Conservation (phyloP, 2,113 vertebrate species). For the Dasyprocta punctata region DNA sequence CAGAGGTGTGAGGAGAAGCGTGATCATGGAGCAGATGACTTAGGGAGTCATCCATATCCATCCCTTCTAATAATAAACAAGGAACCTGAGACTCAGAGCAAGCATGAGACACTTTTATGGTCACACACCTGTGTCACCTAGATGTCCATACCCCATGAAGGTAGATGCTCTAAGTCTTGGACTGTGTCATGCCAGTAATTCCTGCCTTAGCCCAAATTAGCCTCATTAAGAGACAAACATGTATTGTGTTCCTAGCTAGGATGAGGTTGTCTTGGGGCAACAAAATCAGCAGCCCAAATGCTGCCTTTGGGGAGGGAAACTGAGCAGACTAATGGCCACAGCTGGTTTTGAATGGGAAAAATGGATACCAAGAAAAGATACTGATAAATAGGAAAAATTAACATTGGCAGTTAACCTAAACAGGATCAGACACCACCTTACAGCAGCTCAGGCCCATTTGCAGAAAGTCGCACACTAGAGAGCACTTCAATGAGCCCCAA, state of each 20-base stretch:
- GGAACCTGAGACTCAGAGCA: not conserved
- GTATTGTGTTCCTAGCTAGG: not conserved
- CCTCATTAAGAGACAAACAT: not conserved
- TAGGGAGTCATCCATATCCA: not conserved
- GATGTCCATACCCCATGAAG: not conserved
- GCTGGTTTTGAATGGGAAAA: not conserved
- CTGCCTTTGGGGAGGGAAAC: not conserved
- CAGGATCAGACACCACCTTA: not conserved
- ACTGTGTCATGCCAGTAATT: not conserved
- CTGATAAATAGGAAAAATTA: not conserved
- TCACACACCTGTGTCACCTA: fast-evolving
- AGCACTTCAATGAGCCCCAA: not conserved
- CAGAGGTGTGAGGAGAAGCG: not conserved
- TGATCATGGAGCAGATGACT: not conserved
- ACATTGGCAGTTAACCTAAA: fast-evolving
- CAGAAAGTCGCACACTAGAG: not conserved
- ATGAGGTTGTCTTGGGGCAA: not conserved
- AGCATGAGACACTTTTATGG: not conserved
- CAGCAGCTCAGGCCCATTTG: not conserved
- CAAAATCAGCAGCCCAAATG: not conserved
- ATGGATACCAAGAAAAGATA: not conserved
- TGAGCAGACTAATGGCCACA: not conserved
- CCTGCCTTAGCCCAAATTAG: not conserved
- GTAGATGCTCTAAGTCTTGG: not conserved
- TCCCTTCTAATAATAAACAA: not conserved